phyloP scores from a whole-genome alignment of 37 sponge, comb jelly and placozoan genomes.

The Agelas oroides region DNA sequence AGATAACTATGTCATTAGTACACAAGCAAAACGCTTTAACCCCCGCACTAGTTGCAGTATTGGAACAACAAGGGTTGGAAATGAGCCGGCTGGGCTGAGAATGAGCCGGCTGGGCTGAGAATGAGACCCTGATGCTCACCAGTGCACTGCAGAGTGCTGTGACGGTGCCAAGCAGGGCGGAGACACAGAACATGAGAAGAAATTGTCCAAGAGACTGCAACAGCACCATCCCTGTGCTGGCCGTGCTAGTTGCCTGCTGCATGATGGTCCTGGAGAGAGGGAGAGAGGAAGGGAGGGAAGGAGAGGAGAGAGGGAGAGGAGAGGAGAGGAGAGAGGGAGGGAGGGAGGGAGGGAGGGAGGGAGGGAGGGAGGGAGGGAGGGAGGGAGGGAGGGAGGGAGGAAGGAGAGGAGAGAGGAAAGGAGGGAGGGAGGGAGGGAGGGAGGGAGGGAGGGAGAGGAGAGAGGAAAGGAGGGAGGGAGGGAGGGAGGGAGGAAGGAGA shows the following conservation, averaged over 20 bases:
- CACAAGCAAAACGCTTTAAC: no score
- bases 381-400: not conserved
- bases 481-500: no score
- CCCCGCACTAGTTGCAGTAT: not conserved
- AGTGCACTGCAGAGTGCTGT: slow-evolving; percentile 88
- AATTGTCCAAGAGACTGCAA: slow-evolving; percentile 80
- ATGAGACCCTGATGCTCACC: slow-evolving; percentile 34
- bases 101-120: no score
- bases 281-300: slow-evolving; percentile 5
- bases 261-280: slow-evolving; percentile 46
- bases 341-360: not conserved
- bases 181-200: slow-evolving; percentile 84
- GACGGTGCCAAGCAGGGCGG: slow-evolving; percentile 80
- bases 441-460: no score
- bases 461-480: no score
- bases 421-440: not conserved
- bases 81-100: no score
- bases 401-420: not conserved
- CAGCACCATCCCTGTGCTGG: slow-evolving; percentile 33
- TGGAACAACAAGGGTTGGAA: not conserved
- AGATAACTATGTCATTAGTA: no score
- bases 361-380: not conserved
- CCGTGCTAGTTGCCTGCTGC: slow-evolving; percentile 21
- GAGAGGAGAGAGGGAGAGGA: no score
- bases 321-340: not conserved